Evolutionary conservation across 2,888 invertebrate species (phyloP), one percentile per base, ranked within the genome.

Genomic region (Drosophila peninsularis): DNA sequence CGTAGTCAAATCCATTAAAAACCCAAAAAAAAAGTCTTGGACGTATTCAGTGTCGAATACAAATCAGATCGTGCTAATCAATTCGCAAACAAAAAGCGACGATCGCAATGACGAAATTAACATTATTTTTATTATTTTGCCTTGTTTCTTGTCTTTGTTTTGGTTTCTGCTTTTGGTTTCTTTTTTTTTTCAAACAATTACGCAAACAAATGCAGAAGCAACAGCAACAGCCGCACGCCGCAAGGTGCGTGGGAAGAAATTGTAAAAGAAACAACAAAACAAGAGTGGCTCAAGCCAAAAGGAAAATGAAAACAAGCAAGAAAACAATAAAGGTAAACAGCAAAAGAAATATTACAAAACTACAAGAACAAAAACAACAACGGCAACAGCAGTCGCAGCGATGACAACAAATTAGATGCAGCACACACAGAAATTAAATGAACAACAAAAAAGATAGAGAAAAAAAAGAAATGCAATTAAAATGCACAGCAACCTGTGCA

Each of bases 331-430:
- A 45, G 9, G 30, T 5, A 74, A 71, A 49, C 50, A 56, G 58
- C 63, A 17, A 66, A 60, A 67, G 61, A 75, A 76, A 71, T 68
- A 82, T 85, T 84, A 77, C 88, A 72, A 87, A 89, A 89, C 60
- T 61, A 66, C 66, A 73, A 57, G 37, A 75, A 58, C 11, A 47
- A 62, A 36, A 75, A 56, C 11, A 47, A 58, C 58, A 70, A 62
- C 37, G 78, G 56, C 24, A 44, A 5, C 24, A 44, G 3, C 44
- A 41, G 41, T 11, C 10, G 54, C 58, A 24, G 11, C 39, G 55
- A 69, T 68, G 70, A 76, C 82, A 66, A 76, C 86, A 84, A 84
- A 89, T 85, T 85, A 89, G 77, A 88, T 88, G 88, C 88, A 89
- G 71, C 66, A 75, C 77, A 84, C 54, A 73, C 58, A 45, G 70